Evolutionary conservation across 2,888 invertebrate genomes (phyloP).

Genomic region (Eledone cirrhosa): DNA sequence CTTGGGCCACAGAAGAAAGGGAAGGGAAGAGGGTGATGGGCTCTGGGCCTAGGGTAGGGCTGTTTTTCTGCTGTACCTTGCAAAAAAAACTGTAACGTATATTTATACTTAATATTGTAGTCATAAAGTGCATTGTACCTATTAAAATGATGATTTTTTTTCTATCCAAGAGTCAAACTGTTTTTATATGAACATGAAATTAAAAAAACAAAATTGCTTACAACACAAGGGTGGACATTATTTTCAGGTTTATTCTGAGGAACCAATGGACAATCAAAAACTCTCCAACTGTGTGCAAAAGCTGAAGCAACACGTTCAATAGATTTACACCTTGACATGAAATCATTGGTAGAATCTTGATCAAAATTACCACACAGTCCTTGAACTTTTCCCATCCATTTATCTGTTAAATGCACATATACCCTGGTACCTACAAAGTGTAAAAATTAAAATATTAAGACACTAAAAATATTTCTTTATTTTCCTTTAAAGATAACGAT

Average conservation of each 20-base stretch:
- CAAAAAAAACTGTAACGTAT: too few relatives aligned
- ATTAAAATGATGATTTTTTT: too few relatives aligned
- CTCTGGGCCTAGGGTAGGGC: too few relatives aligned
- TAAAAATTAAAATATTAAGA: neutral
- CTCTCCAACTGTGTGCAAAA: conserved; percentile 26
- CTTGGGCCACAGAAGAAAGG: too few relatives aligned
- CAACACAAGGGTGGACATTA: conserved; percentile 72
- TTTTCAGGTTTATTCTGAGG: conserved; percentile 20
- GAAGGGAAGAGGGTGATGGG: too few relatives aligned
- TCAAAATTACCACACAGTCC: conserved; percentile 91
- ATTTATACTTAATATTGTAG: too few relatives aligned
- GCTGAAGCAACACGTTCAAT: conserved; percentile 24
- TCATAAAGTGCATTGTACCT: too few relatives aligned
- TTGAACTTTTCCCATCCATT: conserved; percentile 69
- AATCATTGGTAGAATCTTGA: conserved; percentile 76
- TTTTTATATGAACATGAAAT: too few relatives aligned
- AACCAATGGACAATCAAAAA: conserved; percentile 12
- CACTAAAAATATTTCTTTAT: too few relatives aligned
- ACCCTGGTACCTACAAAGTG: conserved; percentile 53
- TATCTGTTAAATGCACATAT: conserved; percentile 34
- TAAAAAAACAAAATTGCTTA: conserved; percentile 69
- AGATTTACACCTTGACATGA: conserved; percentile 75
- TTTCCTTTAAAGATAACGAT: too few relatives aligned
- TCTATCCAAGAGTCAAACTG: too few relatives aligned
- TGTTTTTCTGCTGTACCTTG: too few relatives aligned